Conservation (phyloP, 2,797 vertebrate genomes). For the Molothrus aeneus region DNA sequence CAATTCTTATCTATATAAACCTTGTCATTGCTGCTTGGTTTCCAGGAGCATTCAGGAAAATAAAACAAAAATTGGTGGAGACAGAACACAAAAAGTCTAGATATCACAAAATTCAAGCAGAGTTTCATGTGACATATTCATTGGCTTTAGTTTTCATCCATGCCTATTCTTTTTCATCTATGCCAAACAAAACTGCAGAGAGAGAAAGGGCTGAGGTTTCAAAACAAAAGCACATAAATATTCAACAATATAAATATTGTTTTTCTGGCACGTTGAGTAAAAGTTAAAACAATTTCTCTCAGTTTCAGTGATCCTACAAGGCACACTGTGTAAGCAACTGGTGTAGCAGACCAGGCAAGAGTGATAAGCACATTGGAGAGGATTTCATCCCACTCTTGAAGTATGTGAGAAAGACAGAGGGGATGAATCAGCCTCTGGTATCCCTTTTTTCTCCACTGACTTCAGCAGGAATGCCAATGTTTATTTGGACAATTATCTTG, state of each 20-base stretch:
- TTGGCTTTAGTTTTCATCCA: not conserved
- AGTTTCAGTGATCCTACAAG: not conserved
- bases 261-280: not conserved
- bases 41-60: not conserved
- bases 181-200: not conserved
- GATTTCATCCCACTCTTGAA: not conserved
- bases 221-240: not conserved
- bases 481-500: not conserved
- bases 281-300: not conserved
- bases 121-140: not conserved
- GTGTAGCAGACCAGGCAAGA: not conserved
- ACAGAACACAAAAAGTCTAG: not conserved
- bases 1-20: not conserved
- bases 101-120: not conserved
- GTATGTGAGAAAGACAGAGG: not conserved
- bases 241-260: not conserved
- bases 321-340: not conserved
- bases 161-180: not conserved
- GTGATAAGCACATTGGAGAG: not conserved
- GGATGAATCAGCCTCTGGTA: not conserved
- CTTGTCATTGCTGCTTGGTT: not conserved
- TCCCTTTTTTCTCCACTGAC: not conserved
- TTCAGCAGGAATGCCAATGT: not conserved
- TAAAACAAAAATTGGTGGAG: not conserved
- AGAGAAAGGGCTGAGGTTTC: not conserved